These are phyloP conservation scores for Drosophila orosa DNA, from an alignment of 1,140 invertebrate species.

Conservation along the genomic window DNA sequence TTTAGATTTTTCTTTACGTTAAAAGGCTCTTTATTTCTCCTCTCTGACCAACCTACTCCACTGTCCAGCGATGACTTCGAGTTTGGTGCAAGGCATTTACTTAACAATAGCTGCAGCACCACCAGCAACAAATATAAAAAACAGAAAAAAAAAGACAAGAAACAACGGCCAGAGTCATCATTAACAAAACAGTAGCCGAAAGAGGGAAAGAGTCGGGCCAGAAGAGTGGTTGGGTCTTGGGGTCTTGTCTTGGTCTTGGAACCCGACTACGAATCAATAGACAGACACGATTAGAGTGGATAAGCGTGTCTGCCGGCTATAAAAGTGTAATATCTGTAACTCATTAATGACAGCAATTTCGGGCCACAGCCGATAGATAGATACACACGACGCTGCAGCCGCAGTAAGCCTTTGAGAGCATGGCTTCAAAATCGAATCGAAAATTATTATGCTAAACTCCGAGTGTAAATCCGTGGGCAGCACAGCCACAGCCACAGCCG, in stretches of 20 bases:
- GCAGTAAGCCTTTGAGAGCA: background rate
- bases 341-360: conserved; percentile 79
- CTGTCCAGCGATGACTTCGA: conserved; percentile 43
- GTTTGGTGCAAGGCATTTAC: conserved; percentile 43
- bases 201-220: conserved; percentile 29
- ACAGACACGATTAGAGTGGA: conserved; percentile 78
- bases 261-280: conserved; percentile 49
- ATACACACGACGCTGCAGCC: background rate
- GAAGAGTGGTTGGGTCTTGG: conserved; percentile 15
- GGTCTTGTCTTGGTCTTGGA: conserved; percentile 4
- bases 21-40: background rate
- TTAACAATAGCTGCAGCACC: conserved; percentile 53
- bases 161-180: conserved; percentile 53
- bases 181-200: conserved; percentile 76
- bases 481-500: background rate
- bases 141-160: conserved; percentile 5
- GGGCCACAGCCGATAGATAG: conserved; percentile 37
- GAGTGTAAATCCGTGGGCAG: conserved; percentile 49
- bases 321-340: conserved; percentile 83
- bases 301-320: conserved; percentile 80
- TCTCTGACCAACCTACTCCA: background rate
- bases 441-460: conserved; percentile 50
- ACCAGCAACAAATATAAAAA: conserved; percentile 21
- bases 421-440: background rate
- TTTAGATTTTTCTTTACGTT: no score